Evolutionary conservation across 2,797 vertebrate genomes (phyloP).

Genomic region (Petrocephalus sullivani): DNA sequence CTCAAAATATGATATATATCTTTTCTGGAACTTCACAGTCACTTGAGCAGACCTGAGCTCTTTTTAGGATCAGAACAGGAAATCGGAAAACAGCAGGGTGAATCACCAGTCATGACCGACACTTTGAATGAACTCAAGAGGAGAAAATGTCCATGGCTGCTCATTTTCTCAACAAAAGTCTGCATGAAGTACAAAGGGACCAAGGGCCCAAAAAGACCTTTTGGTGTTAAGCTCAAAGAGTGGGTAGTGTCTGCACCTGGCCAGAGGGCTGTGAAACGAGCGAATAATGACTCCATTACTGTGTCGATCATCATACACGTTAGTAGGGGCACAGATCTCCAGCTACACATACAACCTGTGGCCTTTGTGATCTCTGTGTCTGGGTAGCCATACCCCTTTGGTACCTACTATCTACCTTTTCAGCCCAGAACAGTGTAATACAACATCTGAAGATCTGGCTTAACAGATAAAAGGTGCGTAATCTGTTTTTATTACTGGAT

Average conservation of each 20-base stretch:
- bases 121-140: neutral
- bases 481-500: conserved; percentile 9
- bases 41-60: neutral
- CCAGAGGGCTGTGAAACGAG: neutral
- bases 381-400: neutral
- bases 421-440: neutral
- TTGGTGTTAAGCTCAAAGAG: neutral
- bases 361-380: neutral
- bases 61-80: neutral
- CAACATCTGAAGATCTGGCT: neutral
- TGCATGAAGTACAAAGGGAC: neutral
- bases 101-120: neutral
- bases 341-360: neutral
- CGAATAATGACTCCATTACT: neutral
- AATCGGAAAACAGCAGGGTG: neutral
- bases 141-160: neutral
- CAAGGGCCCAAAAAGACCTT: neutral
- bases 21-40: neutral
- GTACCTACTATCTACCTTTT: neutral
- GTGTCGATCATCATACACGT: neutral
- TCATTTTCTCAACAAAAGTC: neutral
- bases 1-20: neutral
- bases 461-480: neutral
- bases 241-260: neutral
- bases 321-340: neutral